Conservation (phyloP, 2,888 invertebrate genomes). For the Tetropium fuscum region DNA sequence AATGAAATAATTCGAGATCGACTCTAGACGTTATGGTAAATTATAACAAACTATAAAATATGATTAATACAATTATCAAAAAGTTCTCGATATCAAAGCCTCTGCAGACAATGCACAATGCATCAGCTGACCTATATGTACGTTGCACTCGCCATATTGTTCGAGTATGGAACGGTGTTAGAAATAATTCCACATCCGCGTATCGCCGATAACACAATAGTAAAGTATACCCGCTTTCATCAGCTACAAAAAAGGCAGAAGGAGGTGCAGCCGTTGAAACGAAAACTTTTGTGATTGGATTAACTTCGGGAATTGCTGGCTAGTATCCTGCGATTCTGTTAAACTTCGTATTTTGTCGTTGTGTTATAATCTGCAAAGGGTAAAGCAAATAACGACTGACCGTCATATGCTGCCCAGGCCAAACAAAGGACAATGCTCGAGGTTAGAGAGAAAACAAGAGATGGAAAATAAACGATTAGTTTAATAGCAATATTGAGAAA, state of each 20-base stretch:
- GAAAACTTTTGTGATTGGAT: conserved; percentile 41
- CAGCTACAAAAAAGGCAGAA: conserved; percentile 35
- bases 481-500: no score
- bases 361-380: conserved; percentile 14
- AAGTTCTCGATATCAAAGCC: no score
- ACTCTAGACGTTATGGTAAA: no score
- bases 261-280: conserved; percentile 33
- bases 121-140: conserved; percentile 31
- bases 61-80: no score
- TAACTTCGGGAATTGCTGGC: conserved; percentile 38
- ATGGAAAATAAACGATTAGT: no score
- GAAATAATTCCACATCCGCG: conserved; percentile 33
- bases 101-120: no score
- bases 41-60: no score
- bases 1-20: no score
- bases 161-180: conserved; percentile 32
- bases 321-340: conserved; percentile 33
- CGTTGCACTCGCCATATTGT: conserved; percentile 22
- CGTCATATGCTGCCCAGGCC: conserved; percentile 27
- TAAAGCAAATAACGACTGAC: conserved; percentile 18
- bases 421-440: neutral
- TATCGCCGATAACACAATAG: conserved; percentile 34
- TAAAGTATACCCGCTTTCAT: conserved; percentile 33
- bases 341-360: conserved; percentile 29
- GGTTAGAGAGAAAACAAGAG: no score